Evolutionary conservation across 2,888 invertebrate genomes (phyloP).

Genomic region (Eupithecia centaureata): DNA sequence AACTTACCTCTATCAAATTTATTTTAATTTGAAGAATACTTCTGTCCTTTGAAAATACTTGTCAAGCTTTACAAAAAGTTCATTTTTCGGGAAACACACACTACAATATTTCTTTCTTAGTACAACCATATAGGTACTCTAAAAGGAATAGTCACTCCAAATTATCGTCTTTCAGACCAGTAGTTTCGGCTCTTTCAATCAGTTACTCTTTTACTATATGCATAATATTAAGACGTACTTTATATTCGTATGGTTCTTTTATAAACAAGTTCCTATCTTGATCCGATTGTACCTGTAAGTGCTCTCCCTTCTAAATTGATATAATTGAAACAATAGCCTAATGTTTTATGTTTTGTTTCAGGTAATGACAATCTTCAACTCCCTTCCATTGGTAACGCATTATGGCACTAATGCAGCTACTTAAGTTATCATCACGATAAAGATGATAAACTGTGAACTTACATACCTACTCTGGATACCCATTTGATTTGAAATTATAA

Average conservation of each 20-base stretch:
- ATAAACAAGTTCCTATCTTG: background rate
- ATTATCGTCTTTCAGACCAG: too few species aligned
- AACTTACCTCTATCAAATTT: too few species aligned
- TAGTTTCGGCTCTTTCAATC: too few species aligned
- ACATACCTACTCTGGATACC: too few species aligned
- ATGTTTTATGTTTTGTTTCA: constrained; percentile 53
- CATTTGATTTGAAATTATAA: constrained; percentile 16
- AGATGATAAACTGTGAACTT: constrained; percentile 40
- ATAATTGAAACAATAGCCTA: constrained; percentile 4
- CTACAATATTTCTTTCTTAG: too few species aligned
- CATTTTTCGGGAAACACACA: too few species aligned
- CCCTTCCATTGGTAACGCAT: constrained; percentile 36
- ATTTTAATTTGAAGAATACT: too few species aligned
- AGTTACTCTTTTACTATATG: too few species aligned
- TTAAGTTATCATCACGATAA: constrained; percentile 34
- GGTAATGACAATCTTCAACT: constrained; percentile 52
- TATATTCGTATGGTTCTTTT: background rate
- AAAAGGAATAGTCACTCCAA: too few species aligned
- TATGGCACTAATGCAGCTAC: constrained; percentile 37
- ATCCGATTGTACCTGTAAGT: background rate
- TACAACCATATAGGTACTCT: too few species aligned
- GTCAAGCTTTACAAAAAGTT: too few species aligned
- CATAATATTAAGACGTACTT: background rate
- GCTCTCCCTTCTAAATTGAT: background rate
- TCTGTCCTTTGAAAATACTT: too few species aligned